Percentiles rank a stretch among this genome's conserved stretches.
Evolutionary conservation across 2,797 vertebrate species (phyloP).

Genomic region (Pteropus rufus): DNA sequence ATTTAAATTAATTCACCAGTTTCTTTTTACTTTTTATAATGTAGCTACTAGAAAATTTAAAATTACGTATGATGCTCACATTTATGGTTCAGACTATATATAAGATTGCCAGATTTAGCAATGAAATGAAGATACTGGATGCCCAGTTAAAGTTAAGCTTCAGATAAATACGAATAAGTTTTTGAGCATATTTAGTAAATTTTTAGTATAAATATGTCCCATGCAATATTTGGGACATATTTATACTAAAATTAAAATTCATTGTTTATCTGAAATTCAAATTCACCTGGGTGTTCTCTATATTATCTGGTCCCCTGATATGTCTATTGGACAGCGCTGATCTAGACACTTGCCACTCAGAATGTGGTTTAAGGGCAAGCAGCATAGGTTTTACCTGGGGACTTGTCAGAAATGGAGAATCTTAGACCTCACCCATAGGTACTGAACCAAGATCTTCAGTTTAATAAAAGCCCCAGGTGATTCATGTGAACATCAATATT

Average conservation of each 20-base stretch:
- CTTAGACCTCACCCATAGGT: not conserved
- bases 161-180: not conserved
- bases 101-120: not conserved
- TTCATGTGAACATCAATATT: accelerated
- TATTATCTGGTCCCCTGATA: not conserved
- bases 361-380: not conserved
- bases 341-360: not conserved
- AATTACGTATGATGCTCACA: not conserved
- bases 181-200: not conserved
- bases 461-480: not conserved
- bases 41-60: not conserved
- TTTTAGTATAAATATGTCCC: not conserved
- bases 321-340: not conserved
- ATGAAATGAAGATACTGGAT: not conserved
- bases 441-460: not conserved
- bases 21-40: conserved; percentile 43
- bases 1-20: not conserved
- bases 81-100: not conserved
- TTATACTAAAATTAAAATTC: not conserved
- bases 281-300: not conserved
- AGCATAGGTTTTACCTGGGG: not conserved
- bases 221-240: not conserved
- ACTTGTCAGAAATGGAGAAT: not conserved
- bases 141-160: not conserved
- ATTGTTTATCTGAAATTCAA: not conserved